Evolutionary conservation across 1,140 invertebrate genomes (phyloP).

Genomic region (Halotydeus destructor): DNA sequence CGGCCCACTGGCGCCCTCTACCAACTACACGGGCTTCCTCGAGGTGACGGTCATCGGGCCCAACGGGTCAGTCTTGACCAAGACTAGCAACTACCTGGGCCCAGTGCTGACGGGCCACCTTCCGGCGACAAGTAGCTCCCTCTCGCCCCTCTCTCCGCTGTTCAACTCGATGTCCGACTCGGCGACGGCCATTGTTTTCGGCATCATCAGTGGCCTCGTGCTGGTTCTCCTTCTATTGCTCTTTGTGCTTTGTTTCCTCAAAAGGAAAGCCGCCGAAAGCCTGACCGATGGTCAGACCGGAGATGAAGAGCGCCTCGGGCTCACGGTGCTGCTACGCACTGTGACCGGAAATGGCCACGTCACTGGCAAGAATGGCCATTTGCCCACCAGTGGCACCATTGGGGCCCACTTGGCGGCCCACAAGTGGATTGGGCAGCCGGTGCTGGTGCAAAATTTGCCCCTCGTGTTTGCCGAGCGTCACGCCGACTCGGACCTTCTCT

Average conservation of each 20-base stretch:
- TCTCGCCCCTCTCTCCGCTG: constrained; percentile 4
- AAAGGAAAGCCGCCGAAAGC: constrained; percentile 12
- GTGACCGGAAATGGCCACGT: constrained; percentile 14
- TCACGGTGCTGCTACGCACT: constrained; percentile 17
- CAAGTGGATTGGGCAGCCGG: constrained; percentile 15
- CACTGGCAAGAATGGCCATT: constrained; percentile 17
- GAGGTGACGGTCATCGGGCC: constrained; percentile 16
- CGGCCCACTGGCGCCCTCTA: constrained; percentile 16
- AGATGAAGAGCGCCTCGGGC: constrained; percentile 16
- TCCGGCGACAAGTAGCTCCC: not conserved
- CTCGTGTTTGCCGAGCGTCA: constrained; percentile 18
- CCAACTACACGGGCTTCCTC: constrained; percentile 19
- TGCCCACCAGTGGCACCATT: constrained; percentile 1
- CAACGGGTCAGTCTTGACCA: constrained; percentile 16
- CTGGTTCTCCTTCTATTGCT: constrained; percentile 16
- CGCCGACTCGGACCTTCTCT: constrained; percentile 16
- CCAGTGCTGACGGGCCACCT: constrained; percentile 14
- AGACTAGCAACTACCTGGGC: constrained; percentile 15
- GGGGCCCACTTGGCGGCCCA: not conserved
- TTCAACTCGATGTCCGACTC: constrained; percentile 15
- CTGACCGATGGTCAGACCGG: constrained; percentile 7
- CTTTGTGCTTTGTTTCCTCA: constrained; percentile 16
- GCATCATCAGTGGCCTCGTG: constrained; percentile 16
- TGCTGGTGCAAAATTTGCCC: constrained; percentile 18
- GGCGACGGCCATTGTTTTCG: constrained; percentile 15